phyloP scores from a whole-genome alignment of 2,888 invertebrate species.

The Anthrax anthrax region DNA sequence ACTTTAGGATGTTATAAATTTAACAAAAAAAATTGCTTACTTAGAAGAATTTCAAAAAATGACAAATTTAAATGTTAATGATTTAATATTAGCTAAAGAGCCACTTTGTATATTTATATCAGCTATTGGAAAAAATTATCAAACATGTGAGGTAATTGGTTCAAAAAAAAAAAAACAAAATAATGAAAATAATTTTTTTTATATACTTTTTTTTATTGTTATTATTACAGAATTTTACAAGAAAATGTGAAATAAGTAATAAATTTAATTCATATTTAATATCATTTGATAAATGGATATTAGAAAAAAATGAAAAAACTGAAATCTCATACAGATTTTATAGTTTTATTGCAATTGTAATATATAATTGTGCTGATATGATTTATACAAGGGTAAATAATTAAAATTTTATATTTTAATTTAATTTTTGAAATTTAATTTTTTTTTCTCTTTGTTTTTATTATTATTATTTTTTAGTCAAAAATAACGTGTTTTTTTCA shows the following conservation, averaged over 20 bases:
- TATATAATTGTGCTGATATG: slow-evolving; percentile 29
- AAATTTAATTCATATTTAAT: slow-evolving; percentile 25
- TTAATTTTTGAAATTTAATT: not conserved
- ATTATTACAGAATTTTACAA: slow-evolving; percentile 11
- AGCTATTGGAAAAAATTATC: slow-evolving; percentile 21
- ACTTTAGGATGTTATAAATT: slow-evolving; percentile 18
- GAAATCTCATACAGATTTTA: slow-evolving; percentile 27
- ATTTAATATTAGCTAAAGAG: slow-evolving; percentile 24
- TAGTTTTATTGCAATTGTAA: slow-evolving; percentile 30
- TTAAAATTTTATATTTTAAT: not conserved
- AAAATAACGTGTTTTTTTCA: slow-evolving; percentile 36
- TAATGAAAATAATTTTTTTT: not conserved
- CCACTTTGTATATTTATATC: slow-evolving; percentile 29
- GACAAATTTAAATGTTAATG: slow-evolving; percentile 15
- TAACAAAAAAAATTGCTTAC: slow-evolving; percentile 20
- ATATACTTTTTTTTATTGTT: not conserved
- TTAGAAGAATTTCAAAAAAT: slow-evolving; percentile 23
- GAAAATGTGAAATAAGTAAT: slow-evolving; percentile 23
- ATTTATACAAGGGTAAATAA: slow-evolving; percentile 24
- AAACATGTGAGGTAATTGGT: slow-evolving; percentile 7
- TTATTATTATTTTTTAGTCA: slow-evolving; percentile 11
- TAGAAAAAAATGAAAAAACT: slow-evolving; percentile 19
- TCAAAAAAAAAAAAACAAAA: not conserved
- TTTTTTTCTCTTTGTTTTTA: not conserved
- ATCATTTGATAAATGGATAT: slow-evolving; percentile 29